Conservation (phyloP, 2,797 vertebrate genomes). For the Tauraco hartlaubi region DNA sequence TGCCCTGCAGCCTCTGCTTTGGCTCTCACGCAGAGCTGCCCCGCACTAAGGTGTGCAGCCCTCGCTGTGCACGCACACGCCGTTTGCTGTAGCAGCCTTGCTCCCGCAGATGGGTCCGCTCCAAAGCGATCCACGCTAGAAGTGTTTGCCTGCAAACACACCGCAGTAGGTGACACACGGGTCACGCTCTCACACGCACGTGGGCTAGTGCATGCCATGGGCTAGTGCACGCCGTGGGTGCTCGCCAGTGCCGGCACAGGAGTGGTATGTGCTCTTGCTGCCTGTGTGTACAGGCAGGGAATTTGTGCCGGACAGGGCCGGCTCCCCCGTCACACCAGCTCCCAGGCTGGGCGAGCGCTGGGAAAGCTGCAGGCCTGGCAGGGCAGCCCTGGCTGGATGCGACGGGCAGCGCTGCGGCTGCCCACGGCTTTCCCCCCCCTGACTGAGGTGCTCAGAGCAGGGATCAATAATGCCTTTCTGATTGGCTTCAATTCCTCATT, state of each 20-base stretch:
- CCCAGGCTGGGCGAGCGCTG: rapidly evolving
- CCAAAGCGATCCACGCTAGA: rapidly evolving
- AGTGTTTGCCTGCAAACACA: not conserved
- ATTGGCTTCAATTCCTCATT: slow-evolving; percentile 54
- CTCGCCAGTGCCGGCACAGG: not conserved
- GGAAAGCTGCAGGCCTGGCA: slow-evolving; percentile 37
- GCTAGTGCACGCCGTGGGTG: not conserved
- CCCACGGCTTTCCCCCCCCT: not conserved
- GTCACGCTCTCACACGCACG: not conserved
- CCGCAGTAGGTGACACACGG: not conserved
- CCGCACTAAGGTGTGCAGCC: rapidly evolving
- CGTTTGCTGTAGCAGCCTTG: not conserved
- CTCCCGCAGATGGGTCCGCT: not conserved
- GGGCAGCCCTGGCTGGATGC: not conserved
- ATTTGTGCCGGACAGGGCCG: rapidly evolving
- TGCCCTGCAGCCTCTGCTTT: not conserved
- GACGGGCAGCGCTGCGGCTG: slow-evolving; percentile 34
- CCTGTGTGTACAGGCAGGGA: not conserved
- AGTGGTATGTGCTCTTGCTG: not conserved
- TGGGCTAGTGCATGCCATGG: not conserved
- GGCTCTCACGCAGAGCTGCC: not conserved
- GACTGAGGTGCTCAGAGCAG: not conserved
- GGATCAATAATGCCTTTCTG: slow-evolving; percentile 54
- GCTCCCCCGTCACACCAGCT: not conserved
- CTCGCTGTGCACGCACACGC: rapidly evolving